A percentile compares a stretch with the other conserved stretches of the same genome.
These are phyloP conservation scores for Alces alces DNA, from an alignment of 2,113 vertebrate genomes.

Conservation along the genomic window DNA sequence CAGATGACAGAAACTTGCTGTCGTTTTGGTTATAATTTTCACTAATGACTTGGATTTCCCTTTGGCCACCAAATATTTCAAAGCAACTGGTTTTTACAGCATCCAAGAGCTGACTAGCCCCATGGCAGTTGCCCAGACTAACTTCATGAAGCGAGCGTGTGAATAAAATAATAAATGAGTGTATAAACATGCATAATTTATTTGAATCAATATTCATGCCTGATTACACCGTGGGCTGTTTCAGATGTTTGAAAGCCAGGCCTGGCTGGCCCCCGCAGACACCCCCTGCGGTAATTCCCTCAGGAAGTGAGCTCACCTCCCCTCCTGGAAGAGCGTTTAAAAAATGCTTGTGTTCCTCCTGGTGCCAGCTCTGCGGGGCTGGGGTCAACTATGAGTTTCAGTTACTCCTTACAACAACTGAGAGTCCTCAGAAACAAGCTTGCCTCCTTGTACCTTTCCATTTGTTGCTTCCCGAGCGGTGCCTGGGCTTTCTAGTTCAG, in stretches of 20 bases:
- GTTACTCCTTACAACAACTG: slow-evolving; percentile 55
- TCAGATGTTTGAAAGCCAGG: slow-evolving; percentile 68
- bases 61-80: slow-evolving; percentile 48
- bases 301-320: slow-evolving; percentile 82
- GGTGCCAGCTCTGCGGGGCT: slow-evolving; percentile 51
- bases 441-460: slow-evolving; percentile 54
- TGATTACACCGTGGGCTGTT: slow-evolving; percentile 63
- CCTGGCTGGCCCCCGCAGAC: slow-evolving; percentile 79
- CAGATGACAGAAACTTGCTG: slow-evolving; percentile 21
- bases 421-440: slow-evolving; percentile 44
- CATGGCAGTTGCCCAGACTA: slow-evolving; percentile 50
- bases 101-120: slow-evolving; percentile 34
- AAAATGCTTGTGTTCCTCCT: slow-evolving; percentile 58
- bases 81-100: slow-evolving; percentile 24
- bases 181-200: slow-evolving; percentile 75
- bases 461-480: background rate
- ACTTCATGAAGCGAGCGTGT: slow-evolving; percentile 28
- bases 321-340: slow-evolving; percentile 71
- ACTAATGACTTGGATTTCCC: slow-evolving; percentile 37
- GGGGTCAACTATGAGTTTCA: background rate
- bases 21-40: slow-evolving; percentile 34
- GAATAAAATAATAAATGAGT: slow-evolving; percentile 75
- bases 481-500: slow-evolving; percentile 52
- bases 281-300: slow-evolving; percentile 79
- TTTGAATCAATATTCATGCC: slow-evolving; percentile 72